Evolutionary conservation across 2,888 invertebrate genomes (phyloP), one percentile per base, ranked within the genome.

Genomic region (Drepana falcataria): DNA sequence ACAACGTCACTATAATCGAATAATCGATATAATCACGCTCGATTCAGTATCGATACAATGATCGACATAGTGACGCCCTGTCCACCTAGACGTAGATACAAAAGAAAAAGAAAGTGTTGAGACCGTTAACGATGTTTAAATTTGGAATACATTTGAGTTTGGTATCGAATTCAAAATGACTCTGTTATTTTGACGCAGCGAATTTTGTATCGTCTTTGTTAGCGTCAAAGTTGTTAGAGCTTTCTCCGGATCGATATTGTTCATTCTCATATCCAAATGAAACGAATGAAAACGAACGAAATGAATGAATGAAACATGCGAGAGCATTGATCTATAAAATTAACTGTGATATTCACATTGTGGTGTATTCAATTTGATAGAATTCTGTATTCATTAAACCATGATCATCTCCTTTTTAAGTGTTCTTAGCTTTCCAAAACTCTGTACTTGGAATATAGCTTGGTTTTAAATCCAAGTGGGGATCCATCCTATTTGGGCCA

Each of bases 51-150:
- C 73, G 73, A 71, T 73, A 68, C 68, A 75, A 77, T 83, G 87
- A 83, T 85, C 85, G 88, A 87, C 84, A 87, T 86, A 77, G 75
- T 65, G 75, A 78, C 83, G 83, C 75, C 79, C 79, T 84, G 85
- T 86, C 83, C 82, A 79, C 79, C 67, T 64, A 70, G 76, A 77
- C 65, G 62, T 60, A 59, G 66, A 59, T 72, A 87, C 87, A 89
- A 90, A 81, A 72, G 87, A 83, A 85, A 51, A 83, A 73, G 89
- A 88, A 90, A 90, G 87, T 82, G 79, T 68, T 77, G 78, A 81
- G 71, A 68, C 73, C 71, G 77, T 76, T 83, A 83, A 81, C 82
- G 78, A 84, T 76, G 78, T 75, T 77, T 80, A 73, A 76, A 78
- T 81, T 80, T 76, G 76, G 81, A 77, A 73, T 75, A 69, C 21